phyloP scores from a whole-genome alignment of 2,113 vertebrate genomes.

The Pterocles orientalis region DNA sequence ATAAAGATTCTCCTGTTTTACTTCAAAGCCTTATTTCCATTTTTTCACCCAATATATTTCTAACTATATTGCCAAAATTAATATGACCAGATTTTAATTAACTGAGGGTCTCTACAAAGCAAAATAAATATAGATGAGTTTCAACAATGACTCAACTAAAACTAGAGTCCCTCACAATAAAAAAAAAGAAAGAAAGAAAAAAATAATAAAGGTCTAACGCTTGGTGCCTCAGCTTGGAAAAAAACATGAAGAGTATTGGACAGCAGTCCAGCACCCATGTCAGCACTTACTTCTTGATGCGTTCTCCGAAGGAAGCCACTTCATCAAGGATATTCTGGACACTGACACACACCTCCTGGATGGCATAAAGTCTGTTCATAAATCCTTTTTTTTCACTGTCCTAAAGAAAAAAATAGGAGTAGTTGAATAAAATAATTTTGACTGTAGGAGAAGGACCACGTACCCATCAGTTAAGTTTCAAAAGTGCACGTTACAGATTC shows the following conservation, averaged over 20 bases:
- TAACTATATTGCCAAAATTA: slow-evolving; percentile 30
- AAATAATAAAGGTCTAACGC: neutral
- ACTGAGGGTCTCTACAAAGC: neutral
- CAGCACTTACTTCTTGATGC: slow-evolving; percentile 96
- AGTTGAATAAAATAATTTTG: neutral
- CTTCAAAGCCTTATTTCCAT: slow-evolving; percentile 25
- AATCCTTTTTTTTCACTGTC: slow-evolving; percentile 96
- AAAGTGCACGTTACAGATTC: neutral
- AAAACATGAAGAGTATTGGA: neutral
- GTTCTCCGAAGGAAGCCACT: slow-evolving; percentile 93
- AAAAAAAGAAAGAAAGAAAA: neutral
- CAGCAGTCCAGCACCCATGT: neutral
- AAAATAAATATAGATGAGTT: slow-evolving; percentile 31
- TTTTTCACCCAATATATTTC: slow-evolving; percentile 7
- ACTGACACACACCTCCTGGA: slow-evolving; percentile 97
- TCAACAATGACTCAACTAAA: neutral
- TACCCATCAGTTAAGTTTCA: neutral
- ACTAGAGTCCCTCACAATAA: neutral
- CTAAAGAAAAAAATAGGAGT: slow-evolving; percentile 74
- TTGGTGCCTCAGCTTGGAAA: neutral
- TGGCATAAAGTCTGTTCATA: slow-evolving; percentile 98
- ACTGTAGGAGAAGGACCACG: neutral
- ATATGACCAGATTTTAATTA: slow-evolving; percentile 31
- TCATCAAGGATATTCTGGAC: slow-evolving; percentile 96
- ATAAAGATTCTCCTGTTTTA: neutral